Conservation (phyloP, 2,797 vertebrate genomes). For the Spinus pinus region DNA sequence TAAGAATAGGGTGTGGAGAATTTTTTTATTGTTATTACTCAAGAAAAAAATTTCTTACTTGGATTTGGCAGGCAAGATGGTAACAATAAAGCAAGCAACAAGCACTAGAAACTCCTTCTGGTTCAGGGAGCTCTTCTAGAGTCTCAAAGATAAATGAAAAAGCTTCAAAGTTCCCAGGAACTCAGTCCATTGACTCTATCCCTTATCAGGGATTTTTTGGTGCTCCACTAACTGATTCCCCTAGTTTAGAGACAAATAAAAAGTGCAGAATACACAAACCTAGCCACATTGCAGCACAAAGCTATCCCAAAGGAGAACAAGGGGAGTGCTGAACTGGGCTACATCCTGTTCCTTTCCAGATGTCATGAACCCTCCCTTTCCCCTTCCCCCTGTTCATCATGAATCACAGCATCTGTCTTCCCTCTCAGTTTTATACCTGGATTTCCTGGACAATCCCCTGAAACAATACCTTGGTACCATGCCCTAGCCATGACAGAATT, state of each 20-base stretch:
- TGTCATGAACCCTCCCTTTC: not conserved
- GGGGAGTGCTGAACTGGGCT: not conserved
- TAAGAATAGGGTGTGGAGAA: not conserved
- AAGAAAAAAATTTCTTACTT: not conserved
- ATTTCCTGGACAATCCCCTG: not conserved
- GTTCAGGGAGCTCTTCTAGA: not conserved
- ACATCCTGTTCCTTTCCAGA: not conserved
- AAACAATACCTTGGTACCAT: not conserved
- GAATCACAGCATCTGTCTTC: not conserved
- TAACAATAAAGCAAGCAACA: not conserved
- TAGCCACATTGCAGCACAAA: not conserved
- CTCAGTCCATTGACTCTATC: not conserved
- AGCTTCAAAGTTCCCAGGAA: not conserved
- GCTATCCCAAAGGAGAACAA: not conserved
- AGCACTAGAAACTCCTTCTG: not conserved
- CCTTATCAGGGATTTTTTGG: not conserved
- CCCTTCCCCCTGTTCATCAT: not conserved
- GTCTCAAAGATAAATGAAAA: not conserved
- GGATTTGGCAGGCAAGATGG: not conserved
- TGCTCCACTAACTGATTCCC: not conserved
- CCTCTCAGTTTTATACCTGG: not conserved
- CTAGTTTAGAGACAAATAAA: not conserved
- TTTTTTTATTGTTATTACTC: not conserved
- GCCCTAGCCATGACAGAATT: not conserved
- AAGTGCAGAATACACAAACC: not conserved